Evolutionary conservation across 2,113 vertebrate genomes (phyloP).

Genomic region (Ailurus styani): DNA sequence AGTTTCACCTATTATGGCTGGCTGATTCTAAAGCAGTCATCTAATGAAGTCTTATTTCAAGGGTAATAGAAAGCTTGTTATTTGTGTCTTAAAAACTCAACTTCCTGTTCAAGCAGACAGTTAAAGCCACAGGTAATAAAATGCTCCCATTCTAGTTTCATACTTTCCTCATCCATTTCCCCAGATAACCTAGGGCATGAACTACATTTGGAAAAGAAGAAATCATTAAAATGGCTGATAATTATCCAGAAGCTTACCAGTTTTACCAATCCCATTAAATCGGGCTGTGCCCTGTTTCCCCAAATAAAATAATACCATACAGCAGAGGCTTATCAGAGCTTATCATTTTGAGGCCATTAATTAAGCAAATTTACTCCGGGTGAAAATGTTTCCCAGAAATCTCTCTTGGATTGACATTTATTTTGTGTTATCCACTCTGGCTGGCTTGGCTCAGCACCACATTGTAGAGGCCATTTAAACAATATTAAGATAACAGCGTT

Average conservation of each 20-base stretch:
- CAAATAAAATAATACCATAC: constrained; percentile 64
- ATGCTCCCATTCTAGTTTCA: background rate
- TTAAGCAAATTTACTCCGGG: constrained; percentile 64
- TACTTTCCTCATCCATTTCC: constrained; percentile 2
- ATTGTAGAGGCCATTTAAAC: constrained; percentile 71
- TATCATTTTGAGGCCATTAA: constrained; percentile 68
- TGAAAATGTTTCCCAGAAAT: constrained; percentile 68
- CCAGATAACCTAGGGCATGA: constrained; percentile 31
- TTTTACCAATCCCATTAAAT: constrained; percentile 57
- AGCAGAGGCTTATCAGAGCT: constrained; percentile 52
- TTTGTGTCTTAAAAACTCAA: background rate
- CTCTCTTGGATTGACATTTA: constrained; percentile 63
- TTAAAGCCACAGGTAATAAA: constrained; percentile 9
- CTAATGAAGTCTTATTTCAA: background rate
- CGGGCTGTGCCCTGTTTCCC: background rate
- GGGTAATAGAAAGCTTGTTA: background rate
- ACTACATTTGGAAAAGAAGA: constrained; percentile 24
- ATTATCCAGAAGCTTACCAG: constrained; percentile 51
- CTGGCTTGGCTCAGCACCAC: constrained; percentile 35
- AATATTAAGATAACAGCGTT: constrained; percentile 73
- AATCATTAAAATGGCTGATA: constrained; percentile 60
- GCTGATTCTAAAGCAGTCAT: background rate
- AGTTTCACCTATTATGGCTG: background rate
- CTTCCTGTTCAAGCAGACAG: background rate
- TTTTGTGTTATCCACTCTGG: constrained; percentile 58